Evolutionary conservation across 2,888 invertebrate genomes (phyloP), one percentile per base, ranked within the genome.

Genomic region (Drosophila longiperda): DNA sequence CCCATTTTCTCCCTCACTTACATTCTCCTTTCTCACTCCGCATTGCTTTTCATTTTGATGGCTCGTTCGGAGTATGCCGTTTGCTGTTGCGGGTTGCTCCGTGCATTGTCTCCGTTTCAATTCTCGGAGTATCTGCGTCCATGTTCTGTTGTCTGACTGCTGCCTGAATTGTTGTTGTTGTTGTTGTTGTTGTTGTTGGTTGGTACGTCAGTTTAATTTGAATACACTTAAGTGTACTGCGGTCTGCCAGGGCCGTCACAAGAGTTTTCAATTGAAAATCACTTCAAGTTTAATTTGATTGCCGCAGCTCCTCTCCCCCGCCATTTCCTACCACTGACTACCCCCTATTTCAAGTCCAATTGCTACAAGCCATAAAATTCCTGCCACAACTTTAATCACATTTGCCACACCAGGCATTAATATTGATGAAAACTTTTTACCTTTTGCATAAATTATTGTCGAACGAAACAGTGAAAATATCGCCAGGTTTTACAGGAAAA

Each of bases 251-350:
- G 69, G 62, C 79, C 80, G 85, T 83, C 83, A 66, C 86, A 86
- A 86, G 82, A 86, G 89, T 83, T 89, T 89, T 75, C 88, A 88
- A 88, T 88, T 88, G 87, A 87, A 89, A 87, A 87, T 87, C 87
- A 88, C 89, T 87, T 87, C 84, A 89, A 86, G 78, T 89, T 88
- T 88, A 88, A 88, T 89, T 88, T 88, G 87, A 89, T 89, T 89
- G 89, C 83, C 78, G 80, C 69, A 50, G 73, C 9, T 11, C 3
- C 0, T 0, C 12, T 3, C 17, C 7, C 6, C 17, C 7, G n/a
- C 45, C 26, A 9, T 20, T 4, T 34, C 26, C 54, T 7, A 7
- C n/a, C 26, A 38, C n/a, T n/a, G n/a, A 17, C 29, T 49, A 29
- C 42, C 20, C 23, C 23, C n/a, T 12, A 53, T 29, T 12, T 36